Conservation (phyloP, 2,797 vertebrate genomes). For the Scyliorhinus canicula region DNA sequence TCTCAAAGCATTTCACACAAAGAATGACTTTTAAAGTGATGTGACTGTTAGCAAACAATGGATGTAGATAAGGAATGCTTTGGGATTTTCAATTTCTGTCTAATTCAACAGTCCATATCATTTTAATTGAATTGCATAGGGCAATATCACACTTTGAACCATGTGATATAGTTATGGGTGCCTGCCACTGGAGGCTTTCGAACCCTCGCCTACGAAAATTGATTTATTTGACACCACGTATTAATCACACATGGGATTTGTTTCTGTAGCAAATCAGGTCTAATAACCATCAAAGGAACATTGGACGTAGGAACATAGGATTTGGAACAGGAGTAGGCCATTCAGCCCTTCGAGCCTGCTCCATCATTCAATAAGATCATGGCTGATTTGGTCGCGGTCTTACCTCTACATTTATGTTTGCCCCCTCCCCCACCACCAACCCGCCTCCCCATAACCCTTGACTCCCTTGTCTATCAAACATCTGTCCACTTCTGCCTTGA, state of each 20-base stretch:
- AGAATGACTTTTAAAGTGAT: not conserved
- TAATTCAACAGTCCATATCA: constrained; percentile 22
- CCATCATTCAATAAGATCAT: too few species aligned
- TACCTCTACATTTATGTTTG: too few species aligned
- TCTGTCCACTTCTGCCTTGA: too few species aligned
- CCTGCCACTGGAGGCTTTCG: not conserved
- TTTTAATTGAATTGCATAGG: not conserved
- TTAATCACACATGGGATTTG: not conserved
- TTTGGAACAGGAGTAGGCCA: too few species aligned
- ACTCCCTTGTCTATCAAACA: too few species aligned
- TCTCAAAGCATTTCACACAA: not conserved
- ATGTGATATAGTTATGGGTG: not conserved
- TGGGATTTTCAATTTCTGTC: constrained; percentile 11
- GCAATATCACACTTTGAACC: not conserved
- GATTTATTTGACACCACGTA: not conserved
- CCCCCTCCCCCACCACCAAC: too few species aligned
- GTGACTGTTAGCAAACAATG: not conserved
- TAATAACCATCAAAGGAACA: too few species aligned
- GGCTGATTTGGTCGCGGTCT: too few species aligned
- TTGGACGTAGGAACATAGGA: too few species aligned
- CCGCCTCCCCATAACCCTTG: too few species aligned
- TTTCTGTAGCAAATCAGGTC: too few species aligned
- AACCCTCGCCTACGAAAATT: not conserved
- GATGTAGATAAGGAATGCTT: not conserved
- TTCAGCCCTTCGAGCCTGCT: too few species aligned